Percentiles rank a stretch among this genome's conserved stretches.
Conservation (phyloP, 2,888 invertebrate genomes). For the Papilio protenor region DNA sequence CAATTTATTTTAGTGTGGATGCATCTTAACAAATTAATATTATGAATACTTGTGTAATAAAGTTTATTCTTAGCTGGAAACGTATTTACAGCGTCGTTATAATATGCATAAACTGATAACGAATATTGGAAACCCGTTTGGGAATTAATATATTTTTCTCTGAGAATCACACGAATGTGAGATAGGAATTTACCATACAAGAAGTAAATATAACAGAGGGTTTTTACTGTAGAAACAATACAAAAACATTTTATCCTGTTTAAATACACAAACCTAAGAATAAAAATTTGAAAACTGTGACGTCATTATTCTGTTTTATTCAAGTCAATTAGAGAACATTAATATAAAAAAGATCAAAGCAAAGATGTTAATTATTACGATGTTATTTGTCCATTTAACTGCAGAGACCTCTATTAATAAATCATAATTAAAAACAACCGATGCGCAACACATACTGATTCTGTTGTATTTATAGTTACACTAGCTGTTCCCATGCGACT, state of each 20-base stretch:
- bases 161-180: not conserved
- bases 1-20: not conserved
- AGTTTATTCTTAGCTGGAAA: conserved; percentile 1
- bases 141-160: not conserved
- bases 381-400: too few species aligned
- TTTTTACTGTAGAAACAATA: not conserved
- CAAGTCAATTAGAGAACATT: too few species aligned
- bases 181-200: not conserved
- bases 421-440: conserved; percentile 5
- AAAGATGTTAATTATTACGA: too few species aligned
- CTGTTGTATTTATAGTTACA: not conserved
- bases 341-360: too few species aligned
- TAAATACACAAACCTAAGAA: not conserved
- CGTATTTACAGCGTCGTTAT: not conserved
- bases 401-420: not conserved
- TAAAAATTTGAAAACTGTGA: not conserved
- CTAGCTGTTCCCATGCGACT: too few species aligned
- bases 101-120: conserved; percentile 18
- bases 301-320: not conserved
- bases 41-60: not conserved
- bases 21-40: not conserved
- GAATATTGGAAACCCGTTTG: conserved; percentile 10
- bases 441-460: not conserved
- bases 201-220: not conserved
- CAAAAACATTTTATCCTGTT: not conserved